Evolutionary conservation across 1,140 invertebrate genomes (phyloP).

Genomic region (Chelonus insularis): DNA sequence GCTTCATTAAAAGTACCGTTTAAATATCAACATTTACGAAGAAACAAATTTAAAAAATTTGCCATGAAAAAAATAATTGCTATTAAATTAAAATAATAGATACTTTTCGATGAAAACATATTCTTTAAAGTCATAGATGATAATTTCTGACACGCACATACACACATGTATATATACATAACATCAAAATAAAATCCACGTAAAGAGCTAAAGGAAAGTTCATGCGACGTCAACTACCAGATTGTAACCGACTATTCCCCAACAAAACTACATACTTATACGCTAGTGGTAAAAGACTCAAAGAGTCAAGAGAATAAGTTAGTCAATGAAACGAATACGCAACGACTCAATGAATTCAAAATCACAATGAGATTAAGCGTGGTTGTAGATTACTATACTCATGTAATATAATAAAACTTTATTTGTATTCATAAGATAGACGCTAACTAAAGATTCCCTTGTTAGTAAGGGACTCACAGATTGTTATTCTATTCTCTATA

Average conservation of each 20-base stretch:
- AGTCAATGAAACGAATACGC: constrained; percentile 23
- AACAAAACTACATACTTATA: background rate
- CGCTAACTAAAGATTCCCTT: constrained; percentile 17
- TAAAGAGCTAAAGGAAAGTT: constrained; percentile 1
- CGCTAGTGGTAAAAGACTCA: background rate
- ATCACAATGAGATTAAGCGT: constrained; percentile 23
- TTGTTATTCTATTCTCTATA: background rate
- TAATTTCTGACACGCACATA: no score
- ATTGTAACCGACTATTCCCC: background rate
- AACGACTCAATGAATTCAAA: constrained; percentile 25
- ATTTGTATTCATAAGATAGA: constrained; percentile 29
- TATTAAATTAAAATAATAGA: no score
- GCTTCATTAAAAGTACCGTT: no score
- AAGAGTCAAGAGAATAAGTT: constrained; percentile 1
- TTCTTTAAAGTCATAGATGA: no score
- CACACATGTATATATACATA: no score
- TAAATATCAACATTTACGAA: no score
- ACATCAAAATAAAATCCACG: background rate
- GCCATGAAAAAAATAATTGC: no score
- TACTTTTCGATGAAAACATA: no score
- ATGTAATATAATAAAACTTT: constrained; percentile 12
- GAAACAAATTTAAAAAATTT: no score
- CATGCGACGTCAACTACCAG: background rate
- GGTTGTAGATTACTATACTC: constrained; percentile 14
- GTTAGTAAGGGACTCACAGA: constrained; percentile 8